phyloP scores from a whole-genome alignment of 2,797 vertebrate genomes.

The Falco cherrug region DNA sequence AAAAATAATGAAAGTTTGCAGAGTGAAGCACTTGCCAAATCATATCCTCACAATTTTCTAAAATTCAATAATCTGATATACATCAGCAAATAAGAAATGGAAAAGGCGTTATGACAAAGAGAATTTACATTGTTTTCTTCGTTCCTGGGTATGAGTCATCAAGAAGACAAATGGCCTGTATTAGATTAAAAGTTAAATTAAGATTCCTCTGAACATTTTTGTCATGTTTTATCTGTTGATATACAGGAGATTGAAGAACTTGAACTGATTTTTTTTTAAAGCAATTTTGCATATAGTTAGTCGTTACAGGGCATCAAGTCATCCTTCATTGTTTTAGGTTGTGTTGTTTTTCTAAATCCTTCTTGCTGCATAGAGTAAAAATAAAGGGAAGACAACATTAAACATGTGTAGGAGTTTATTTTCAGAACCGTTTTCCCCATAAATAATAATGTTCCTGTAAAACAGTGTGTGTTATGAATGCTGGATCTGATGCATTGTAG shows the following conservation, averaged over 20 bases:
- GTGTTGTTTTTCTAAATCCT: not conserved
- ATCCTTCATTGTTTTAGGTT: not conserved
- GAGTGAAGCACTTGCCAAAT: conserved; percentile 15
- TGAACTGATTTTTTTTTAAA: not conserved
- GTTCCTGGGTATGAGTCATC: conserved; percentile 45
- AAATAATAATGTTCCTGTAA: conserved; percentile 43
- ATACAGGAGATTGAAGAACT: not conserved
- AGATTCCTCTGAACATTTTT: conserved; percentile 37
- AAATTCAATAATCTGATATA: conserved; percentile 63
- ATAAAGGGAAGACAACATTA: conserved; percentile 17
- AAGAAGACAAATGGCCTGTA: conserved; percentile 57
- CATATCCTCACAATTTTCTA: conserved; percentile 33
- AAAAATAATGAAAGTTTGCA: conserved; percentile 22
- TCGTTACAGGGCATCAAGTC: not conserved
- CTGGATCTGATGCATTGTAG: not conserved
- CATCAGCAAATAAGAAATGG: conserved; percentile 72
- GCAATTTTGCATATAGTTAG: conserved; percentile 21
- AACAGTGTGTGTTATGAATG: conserved; percentile 7
- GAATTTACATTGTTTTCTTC: conserved; percentile 61
- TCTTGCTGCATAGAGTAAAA: conserved; percentile 10
- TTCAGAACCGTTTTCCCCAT: conserved; percentile 1
- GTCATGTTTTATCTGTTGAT: conserved; percentile 48
- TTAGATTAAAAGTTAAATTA: conserved; percentile 52
- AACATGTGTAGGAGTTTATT: conserved; percentile 7
- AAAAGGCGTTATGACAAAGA: conserved; percentile 23